Evolutionary conservation across 2,888 invertebrate genomes (phyloP).

Genomic region (Mesorhabditis spiculigera): DNA sequence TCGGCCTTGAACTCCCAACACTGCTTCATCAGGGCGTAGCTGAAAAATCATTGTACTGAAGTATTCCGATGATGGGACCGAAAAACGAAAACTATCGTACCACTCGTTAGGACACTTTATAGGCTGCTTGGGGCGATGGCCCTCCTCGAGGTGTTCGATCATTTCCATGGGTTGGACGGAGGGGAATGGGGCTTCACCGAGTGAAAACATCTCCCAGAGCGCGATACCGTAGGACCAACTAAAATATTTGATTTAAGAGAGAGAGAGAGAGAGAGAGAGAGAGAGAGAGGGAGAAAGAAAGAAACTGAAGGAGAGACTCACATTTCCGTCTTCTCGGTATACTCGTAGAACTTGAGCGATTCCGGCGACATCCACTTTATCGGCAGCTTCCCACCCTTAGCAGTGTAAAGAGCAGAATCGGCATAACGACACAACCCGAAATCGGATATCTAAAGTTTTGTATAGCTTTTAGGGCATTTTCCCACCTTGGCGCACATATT

Average conservation of each 20-base stretch:
- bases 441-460: conserved; percentile 36
- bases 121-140: conserved; percentile 33
- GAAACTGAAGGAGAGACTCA: conserved; percentile 14
- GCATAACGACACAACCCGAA: conserved; percentile 48
- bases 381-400: conserved; percentile 44
- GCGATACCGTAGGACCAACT: conserved; percentile 47
- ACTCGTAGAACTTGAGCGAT: conserved; percentile 44
- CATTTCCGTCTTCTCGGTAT: conserved; percentile 40
- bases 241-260: conserved; percentile 7
- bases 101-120: conserved; percentile 41
- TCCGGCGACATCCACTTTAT: conserved; percentile 52
- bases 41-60: conserved; percentile 14
- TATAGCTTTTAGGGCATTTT: too few relatives aligned
- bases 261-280: not conserved
- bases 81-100: conserved; percentile 15
- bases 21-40: conserved; percentile 33
- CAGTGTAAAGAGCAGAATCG: conserved; percentile 43
- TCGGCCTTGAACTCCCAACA: conserved; percentile 27
- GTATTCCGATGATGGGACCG: not conserved
- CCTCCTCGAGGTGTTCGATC: conserved; percentile 33
- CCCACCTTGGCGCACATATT: conserved; percentile 42
- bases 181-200: conserved; percentile 42
- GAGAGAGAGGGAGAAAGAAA: not conserved
- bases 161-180: conserved; percentile 43
- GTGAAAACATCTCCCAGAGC: conserved; percentile 43